Conservation (phyloP, 2,113 vertebrate genomes). For the Callipepla californica region DNA sequence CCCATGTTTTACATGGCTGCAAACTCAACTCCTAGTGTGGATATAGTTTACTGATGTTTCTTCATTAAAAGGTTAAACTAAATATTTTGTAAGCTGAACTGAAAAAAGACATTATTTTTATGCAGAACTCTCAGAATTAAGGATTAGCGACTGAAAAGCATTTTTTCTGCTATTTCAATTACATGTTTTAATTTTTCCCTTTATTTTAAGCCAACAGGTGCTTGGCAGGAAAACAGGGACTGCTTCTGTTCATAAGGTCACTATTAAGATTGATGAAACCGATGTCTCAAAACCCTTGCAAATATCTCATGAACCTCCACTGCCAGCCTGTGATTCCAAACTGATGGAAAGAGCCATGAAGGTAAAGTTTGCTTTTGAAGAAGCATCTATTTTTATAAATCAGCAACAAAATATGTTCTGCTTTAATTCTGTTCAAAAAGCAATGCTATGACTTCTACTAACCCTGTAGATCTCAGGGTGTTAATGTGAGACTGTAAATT, state of each 20-base stretch:
- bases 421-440: neutral
- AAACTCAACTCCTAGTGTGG: neutral
- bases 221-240: slow-evolving; percentile 95
- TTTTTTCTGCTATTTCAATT: neutral
- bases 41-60: neutral
- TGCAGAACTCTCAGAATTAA: neutral
- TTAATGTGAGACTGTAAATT: neutral
- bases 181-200: slow-evolving; percentile 45
- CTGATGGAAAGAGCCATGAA: slow-evolving; percentile 97
- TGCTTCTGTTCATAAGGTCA: slow-evolving; percentile 95
- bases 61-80: neutral
- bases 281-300: slow-evolving; percentile 98
- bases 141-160: neutral
- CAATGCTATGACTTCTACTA: neutral
- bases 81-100: neutral
- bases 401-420: neutral
- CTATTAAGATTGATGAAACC: slow-evolving; percentile 94
- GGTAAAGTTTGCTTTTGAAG: slow-evolving; percentile 74
- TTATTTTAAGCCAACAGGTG: slow-evolving; percentile 90
- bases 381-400: neutral
- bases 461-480: neutral
- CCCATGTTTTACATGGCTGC: neutral
- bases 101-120: neutral
- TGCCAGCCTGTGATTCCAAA: slow-evolving; percentile 94
- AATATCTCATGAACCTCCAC: slow-evolving; percentile 96